phyloP scores from a whole-genome alignment of 2,888 invertebrate species.

The Pteria penguin region DNA sequence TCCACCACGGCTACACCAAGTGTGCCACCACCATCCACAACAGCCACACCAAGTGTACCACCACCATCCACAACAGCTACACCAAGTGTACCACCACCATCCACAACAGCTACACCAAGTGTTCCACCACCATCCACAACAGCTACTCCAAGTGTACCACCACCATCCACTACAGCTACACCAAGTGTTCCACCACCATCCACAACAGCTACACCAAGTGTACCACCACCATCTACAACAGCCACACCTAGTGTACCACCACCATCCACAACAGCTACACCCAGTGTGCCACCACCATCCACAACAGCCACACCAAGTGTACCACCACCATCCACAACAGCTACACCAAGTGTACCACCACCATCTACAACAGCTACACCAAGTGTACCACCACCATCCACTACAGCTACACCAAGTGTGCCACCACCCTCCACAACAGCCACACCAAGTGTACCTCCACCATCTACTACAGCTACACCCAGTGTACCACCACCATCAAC shows the following conservation, averaged over 20 bases:
- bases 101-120: neutral
- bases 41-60: neutral
- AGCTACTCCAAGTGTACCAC: neutral
- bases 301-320: neutral
- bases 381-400: neutral
- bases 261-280: neutral
- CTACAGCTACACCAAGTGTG: neutral
- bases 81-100: neutral
- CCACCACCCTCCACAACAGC: neutral
- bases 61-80: neutral
- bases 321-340: neutral
- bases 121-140: neutral
- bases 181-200: neutral
- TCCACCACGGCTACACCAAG: neutral
- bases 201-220: neutral
- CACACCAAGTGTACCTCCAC: too few relatives aligned
- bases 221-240: neutral
- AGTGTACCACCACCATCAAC: conserved; percentile 1
- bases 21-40: neutral
- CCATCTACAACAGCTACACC: neutral
- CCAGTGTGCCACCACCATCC: neutral
- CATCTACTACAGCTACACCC: neutral
- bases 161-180: neutral
- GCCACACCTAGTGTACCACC: neutral
- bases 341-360: neutral